phyloP scores from a whole-genome alignment of 30 jellyfish, hydroid and myxozoan species.

The Chironex yamaguchii region DNA sequence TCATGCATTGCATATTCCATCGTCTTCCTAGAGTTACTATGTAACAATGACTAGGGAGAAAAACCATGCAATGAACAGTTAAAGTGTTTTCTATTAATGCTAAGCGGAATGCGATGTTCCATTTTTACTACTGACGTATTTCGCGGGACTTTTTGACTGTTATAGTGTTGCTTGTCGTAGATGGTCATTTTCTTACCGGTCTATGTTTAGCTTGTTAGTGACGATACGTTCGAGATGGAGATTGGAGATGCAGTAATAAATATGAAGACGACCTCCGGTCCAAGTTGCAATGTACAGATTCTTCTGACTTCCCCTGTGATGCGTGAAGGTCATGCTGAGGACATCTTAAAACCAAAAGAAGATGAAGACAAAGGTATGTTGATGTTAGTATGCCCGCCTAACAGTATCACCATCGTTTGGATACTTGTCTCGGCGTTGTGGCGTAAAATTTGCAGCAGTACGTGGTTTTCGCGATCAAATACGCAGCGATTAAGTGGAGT shows the following conservation, averaged over 20 bases:
- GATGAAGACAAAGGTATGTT: neutral
- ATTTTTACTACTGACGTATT: too few species aligned
- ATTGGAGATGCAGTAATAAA: slow-evolving; percentile 58
- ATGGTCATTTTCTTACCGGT: neutral
- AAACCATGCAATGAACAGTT: slow-evolving; percentile 93
- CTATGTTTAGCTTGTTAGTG: slow-evolving; percentile 67
- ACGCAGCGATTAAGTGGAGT: too few species aligned
- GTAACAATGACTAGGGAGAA: slow-evolving; percentile 84
- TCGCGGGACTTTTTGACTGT: neutral
- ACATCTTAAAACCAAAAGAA: neutral
- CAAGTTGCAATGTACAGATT: slow-evolving; percentile 78
- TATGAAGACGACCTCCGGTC: slow-evolving; percentile 82
- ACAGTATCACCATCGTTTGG: too few species aligned
- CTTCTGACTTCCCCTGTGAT: slow-evolving; percentile 87
- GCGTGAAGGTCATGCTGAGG: slow-evolving; percentile 85
- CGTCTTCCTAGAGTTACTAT: slow-evolving; percentile 85
- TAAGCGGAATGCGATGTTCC: too few species aligned
- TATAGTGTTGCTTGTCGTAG: neutral
- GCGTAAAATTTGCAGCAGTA: too few species aligned
- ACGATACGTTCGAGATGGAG: slow-evolving; percentile 63
- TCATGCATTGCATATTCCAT: slow-evolving; percentile 94
- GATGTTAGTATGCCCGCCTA: too few species aligned
- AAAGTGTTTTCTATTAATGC: neutral
- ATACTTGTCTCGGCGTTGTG: too few species aligned
- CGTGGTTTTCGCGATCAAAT: too few species aligned